Evolutionary conservation across 2,113 vertebrate species (phyloP), one percentile per base, ranked within the genome.

Genomic region (Sprattus sprattus): DNA sequence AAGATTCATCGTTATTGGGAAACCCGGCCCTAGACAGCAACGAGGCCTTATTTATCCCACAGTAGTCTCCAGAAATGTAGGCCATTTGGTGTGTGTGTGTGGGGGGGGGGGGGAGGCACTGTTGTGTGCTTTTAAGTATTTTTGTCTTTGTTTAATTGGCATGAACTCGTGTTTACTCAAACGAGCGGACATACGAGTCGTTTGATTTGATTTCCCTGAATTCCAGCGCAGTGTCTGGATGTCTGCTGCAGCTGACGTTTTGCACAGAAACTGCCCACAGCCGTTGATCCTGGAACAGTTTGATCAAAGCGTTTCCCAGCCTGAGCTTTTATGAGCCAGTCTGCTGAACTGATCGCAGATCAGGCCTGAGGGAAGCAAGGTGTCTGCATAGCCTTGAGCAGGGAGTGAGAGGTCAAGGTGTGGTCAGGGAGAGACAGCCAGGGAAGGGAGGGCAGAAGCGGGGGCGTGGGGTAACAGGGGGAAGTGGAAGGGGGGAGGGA

Each of bases 101-200:
- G 60, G 25, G 22, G 2, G 64, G 25, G 3, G 18, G 54, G 18
- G 18, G 6, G 54, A 57, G 18, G 15, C 8, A 52, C n/a, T n/a
- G 64, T 71, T 52, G n/a, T 6, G 82, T 45, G 67, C 11, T 45
- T n/a, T n/a, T 45, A 83, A 9, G 67, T 83, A 45, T 84, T 84
- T 89, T 83, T 86, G 71, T 81, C 6, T 28, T 45, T 85, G 85
- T 88, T 67, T 87, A 86, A 88, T 88, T 88, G 86, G 81, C 28
- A 45, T 89, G 84, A 86, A 84, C 60, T 87, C 54, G 82, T 88
- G 84, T 45, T 86, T 84, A 89, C 86, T 87, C 60, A 54, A 83
- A 83, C 44, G 84, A 80, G 71, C 32, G 75, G 54, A 85, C n/a
- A 82, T 84, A 78, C 45, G 16, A 78, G 60, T 71, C 49, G 78